Evolutionary conservation across 2,888 invertebrate genomes (phyloP), one percentile per base, ranked within the genome.

Genomic region (Alcis repandata): DNA sequence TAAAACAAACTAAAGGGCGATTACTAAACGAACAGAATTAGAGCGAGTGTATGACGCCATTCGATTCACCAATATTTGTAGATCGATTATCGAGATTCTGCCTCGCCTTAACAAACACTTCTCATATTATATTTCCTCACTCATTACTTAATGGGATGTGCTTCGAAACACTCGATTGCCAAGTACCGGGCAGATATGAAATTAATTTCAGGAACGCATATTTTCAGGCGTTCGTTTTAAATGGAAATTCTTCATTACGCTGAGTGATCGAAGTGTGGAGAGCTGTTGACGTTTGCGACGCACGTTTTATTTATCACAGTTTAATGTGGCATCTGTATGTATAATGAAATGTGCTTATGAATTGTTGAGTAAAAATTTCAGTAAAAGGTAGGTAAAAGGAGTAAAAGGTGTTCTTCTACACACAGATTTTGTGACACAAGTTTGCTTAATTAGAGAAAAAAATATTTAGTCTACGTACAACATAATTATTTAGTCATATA

Each of bases 1-100:
- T n/a, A 38, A 52, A 57, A 43, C 41, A 59, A 67, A 41, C 27
- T 22, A 17, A 48, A 41, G 11, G 40, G 33, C 15, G 36, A 58
- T 46, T 20, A 52, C 19, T 41, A 54, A 22, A 36, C 13, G 19
- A 43, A 43, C 41, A 32, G 32, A 64, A 65, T 65, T 59, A 60
- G n/a, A 56, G 43, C 15, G 43, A 59, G 63, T 59, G 58, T 59
- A 10, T 49, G 54, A 45, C 36, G 19, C n/a, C 38, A 27, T 67
- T 67, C 68, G 68, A 70, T 70, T 72, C 59, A 59, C 72, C 74
- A 79, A 81, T 77, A 74, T 81, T 79, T 79, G 67, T 70, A 49
- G 63, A 68, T 72, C 79, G 77, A 76, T 79, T 79, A 79, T 74
- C 61, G 67, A 57, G 66, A 73, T 72, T 74, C 70, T 64, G 67